Evolutionary conservation across 2,888 invertebrate species (phyloP), one percentile per base, ranked within the genome.

Genomic region (Agapostemon virescens): DNA sequence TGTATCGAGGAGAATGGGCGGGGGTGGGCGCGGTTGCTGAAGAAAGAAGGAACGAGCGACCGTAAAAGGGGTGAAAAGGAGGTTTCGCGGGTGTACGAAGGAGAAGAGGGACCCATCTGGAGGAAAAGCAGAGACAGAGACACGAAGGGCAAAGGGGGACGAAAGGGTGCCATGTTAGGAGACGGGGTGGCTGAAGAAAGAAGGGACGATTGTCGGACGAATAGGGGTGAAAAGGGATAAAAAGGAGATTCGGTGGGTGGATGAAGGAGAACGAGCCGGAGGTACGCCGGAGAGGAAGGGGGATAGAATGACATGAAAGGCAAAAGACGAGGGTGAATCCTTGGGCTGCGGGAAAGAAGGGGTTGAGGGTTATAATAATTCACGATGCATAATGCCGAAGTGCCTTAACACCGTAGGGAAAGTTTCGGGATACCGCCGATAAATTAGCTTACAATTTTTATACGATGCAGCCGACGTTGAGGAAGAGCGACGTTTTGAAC

Each of bases 401-500:
- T 89, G 87, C 86, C 79, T 73, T 77, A 78, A 80, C 64, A 11
- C 80, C 82, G 55, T 49, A 82, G 77, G 77, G 80, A 86, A 87
- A 85, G 84, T 87, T 87, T 87, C 84, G 83, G 80, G 72, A 73
- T 49, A 33, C 67, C 85, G 88, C 88, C 91, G 89, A 91, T 91
- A 91, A 91, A 91, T 91, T 90, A 90, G 89, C 89, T 88, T 89
- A 87, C 86, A 89, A 85, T 83, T 88, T 87, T 88, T 85, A 83
- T 86, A 87, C 88, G 88, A 88, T 87, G 82, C 86, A 85, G 74
- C 79, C 79, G 74, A 69, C 77, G 70, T 70, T 77, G 74, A 66
- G 83, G 74, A 82, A 69, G 72, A 79, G 82, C 69, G 33, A 26
- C 30, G 17, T 42, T 64, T 42, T 58, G n/a, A n/a, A n/a, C 49